These are phyloP conservation scores for Momotus momota DNA, from an alignment of 2,797 vertebrate species.

Conservation along the genomic window DNA sequence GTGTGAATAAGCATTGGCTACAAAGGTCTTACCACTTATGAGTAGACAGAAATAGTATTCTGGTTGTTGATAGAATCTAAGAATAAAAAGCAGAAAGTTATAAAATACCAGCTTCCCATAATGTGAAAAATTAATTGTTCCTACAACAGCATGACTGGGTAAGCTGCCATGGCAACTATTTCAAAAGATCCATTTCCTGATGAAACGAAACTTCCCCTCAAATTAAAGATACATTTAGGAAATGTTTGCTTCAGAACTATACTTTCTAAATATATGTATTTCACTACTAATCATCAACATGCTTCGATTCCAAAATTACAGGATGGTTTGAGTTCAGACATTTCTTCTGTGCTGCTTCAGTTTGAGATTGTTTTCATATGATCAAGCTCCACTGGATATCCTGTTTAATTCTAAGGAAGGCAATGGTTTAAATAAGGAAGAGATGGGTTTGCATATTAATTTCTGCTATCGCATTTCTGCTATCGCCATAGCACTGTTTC, in stretches of 20 bases:
- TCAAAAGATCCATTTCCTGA: neutral
- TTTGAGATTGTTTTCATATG: neutral
- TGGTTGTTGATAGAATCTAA: neutral
- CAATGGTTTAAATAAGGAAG: neutral
- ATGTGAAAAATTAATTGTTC: neutral
- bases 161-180: slow-evolving; percentile 58
- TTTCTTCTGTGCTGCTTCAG: neutral
- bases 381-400: neutral
- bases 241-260: neutral
- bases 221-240: neutral
- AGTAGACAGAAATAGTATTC: neutral
- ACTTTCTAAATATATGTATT: neutral
- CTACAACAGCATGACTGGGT: neutral
- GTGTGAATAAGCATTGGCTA: neutral
- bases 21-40: neutral
- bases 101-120: neutral
- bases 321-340: neutral
- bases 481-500: neutral
- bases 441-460: neutral
- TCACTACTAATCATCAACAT: neutral
- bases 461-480: neutral
- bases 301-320: neutral
- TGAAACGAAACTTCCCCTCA: neutral
- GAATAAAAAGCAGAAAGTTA: slow-evolving; percentile 1
- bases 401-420: neutral